Evolutionary conservation across 2,797 vertebrate genomes (phyloP).

Genomic region (Callimico goeldii): DNA sequence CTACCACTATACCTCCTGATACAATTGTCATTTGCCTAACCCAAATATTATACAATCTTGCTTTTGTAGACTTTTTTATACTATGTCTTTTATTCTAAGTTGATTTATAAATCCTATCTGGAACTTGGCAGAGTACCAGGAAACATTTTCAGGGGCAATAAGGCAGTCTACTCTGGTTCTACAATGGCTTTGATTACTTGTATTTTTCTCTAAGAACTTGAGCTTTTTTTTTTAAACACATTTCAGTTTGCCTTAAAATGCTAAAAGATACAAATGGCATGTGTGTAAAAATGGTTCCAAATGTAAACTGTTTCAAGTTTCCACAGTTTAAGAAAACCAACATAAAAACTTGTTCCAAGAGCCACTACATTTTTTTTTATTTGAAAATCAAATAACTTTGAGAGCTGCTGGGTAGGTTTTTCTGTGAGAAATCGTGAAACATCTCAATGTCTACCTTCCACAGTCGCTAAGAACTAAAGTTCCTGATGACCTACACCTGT

Average conservation of each 20-base stretch:
- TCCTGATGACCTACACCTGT: not conserved
- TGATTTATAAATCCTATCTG: not conserved
- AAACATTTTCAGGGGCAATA: slow-evolving; percentile 15
- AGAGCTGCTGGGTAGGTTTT: not conserved
- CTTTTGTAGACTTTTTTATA: not conserved
- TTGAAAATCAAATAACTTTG: not conserved
- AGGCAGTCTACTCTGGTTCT: not conserved
- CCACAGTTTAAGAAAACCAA: not conserved
- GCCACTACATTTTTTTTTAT: not conserved
- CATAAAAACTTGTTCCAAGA: not conserved
- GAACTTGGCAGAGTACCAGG: not conserved
- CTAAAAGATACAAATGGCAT: not conserved
- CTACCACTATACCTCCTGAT: not conserved
- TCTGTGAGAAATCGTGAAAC: not conserved
- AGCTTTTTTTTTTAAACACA: not conserved
- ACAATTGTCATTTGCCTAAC: not conserved
- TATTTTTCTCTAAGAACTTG: slow-evolving; percentile 6
- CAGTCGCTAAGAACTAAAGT: not conserved
- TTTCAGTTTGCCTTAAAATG: slow-evolving; percentile 20
- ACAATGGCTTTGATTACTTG: not conserved
- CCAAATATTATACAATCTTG: not conserved
- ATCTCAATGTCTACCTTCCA: not conserved
- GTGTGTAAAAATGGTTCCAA: not conserved
- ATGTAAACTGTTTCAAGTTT: not conserved
- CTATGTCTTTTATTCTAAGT: not conserved